phyloP scores from a whole-genome alignment of 2,797 vertebrate genomes.

The Rhinoraja longicauda region DNA sequence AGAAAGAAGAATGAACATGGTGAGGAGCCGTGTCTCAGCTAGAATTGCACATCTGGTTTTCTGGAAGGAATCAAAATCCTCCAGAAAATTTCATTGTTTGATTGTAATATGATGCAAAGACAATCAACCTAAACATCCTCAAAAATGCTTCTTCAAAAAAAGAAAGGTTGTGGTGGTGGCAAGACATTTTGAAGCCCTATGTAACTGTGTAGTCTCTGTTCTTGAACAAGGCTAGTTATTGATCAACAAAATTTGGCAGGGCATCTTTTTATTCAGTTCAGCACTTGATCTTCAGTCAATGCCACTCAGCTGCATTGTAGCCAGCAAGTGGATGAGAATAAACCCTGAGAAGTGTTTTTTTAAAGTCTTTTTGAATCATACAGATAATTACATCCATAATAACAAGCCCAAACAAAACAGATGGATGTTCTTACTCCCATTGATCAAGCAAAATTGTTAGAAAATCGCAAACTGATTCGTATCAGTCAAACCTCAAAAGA shows the following conservation, averaged over 20 bases:
- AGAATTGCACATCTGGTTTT: constrained; percentile 38
- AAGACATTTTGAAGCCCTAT: not conserved
- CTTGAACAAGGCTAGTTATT: not conserved
- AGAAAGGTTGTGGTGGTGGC: not conserved
- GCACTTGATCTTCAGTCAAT: not conserved
- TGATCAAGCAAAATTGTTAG: not conserved
- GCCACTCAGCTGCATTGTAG: not conserved
- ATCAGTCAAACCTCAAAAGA: not conserved
- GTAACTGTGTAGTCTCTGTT: not conserved
- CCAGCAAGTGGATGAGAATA: constrained; percentile 6
- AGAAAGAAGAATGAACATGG: constrained; percentile 65
- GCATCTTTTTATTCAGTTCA: not conserved
- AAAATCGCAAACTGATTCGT: not conserved
- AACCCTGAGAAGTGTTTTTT: not conserved
- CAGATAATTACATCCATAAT: not conserved
- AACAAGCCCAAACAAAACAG: not conserved
- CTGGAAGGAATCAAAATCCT: not conserved
- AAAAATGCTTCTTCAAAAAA: not conserved
- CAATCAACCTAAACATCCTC: not conserved
- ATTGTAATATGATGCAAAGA: not conserved
- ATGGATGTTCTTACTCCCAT: not conserved
- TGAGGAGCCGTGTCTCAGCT: constrained; percentile 44
- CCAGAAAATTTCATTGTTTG: too few relatives aligned
- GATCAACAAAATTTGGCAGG: not conserved
- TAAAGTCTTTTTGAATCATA: not conserved